These are phyloP conservation scores for Varecia variegata DNA, from an alignment of 2,797 vertebrate genomes.

Conservation along the genomic window DNA sequence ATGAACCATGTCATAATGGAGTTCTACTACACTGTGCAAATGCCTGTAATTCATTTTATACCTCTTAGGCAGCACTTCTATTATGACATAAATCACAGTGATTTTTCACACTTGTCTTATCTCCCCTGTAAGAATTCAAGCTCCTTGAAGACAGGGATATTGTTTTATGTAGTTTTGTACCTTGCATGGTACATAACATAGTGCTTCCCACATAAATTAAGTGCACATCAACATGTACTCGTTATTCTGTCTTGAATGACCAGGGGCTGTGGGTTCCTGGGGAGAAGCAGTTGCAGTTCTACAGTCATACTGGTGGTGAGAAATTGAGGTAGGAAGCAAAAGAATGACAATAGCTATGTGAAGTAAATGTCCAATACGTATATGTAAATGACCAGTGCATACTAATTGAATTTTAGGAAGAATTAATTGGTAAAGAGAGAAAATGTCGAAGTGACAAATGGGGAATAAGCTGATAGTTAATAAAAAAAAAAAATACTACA, in stretches of 20 bases:
- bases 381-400: not conserved
- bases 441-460: not conserved
- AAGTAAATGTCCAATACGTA: not conserved
- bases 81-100: not conserved
- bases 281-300: not conserved
- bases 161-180: not conserved
- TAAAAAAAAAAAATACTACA: not conserved
- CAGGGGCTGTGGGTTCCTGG: not conserved
- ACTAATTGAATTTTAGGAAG: not conserved
- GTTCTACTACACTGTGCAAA: not conserved
- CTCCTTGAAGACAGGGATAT: conserved; percentile 39
- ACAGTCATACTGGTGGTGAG: not conserved
- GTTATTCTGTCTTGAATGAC: not conserved
- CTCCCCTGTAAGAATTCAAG: conserved; percentile 1
- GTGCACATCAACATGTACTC: not conserved
- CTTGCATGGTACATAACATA: not conserved
- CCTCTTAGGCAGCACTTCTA: not conserved
- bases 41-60: conserved; percentile 28
- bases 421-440: not conserved
- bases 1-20: conserved; percentile 34
- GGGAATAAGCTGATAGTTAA: not conserved
- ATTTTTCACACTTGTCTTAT: not conserved
- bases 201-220: not conserved
- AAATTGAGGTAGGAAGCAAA: not conserved
- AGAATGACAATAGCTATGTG: not conserved